Evolutionary conservation across 92 coral and sea anemone species (phyloP), one percentile per base, ranked within the genome.

Genomic region (Umimayanthus chanpuru): DNA sequence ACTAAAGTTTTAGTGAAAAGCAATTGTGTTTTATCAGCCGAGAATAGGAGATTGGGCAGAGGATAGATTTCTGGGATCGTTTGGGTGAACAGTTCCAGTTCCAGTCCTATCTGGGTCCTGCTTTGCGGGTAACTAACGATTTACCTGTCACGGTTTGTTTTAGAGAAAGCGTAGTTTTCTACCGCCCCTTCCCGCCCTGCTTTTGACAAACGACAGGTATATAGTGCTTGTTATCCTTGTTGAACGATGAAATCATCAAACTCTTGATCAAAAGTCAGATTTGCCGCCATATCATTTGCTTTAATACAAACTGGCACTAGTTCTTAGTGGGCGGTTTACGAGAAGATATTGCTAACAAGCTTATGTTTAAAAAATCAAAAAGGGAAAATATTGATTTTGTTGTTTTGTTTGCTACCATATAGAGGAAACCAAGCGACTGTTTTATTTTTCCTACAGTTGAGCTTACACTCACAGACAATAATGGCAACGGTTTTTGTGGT

Each of bases 161-260:
- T 67, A 67, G 3, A 28, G 30, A 67, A 67, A 67, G 38, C 3
- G 76, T 29, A 26, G 76, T 12, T 7, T 14, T 1, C 23, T 39
- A 73, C 41, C 16, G 21, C 77, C 77, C 77, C 25, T 39, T 39
- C 77, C 77, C 39, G 21, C 77, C 77, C 39, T 71, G 77, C 18
- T 73, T 3, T 21, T 36, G 39, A 14, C 8, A 32, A 29, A 30
- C 77, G 6, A 14, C 77, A 73, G 77, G 77, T 73, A 73, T 15
- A 30, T 21, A 9, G 20, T 73, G 43, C 21, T 73, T 73, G 39
- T 73, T 73, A 30, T 73, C 77, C 77, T 73, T 73, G n/a, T 12
- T 73, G 20, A 73, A 73, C 77, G 77, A 73, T 73, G 77, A 73
- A 73, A 73, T 73, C 77, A 73, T 73, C 21, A 5, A 43, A 30